Percentiles rank a stretch among this genome's conserved stretches.
Conservation (phyloP, 1,140 invertebrate genomes). For the Hirudo medicinalis region DNA sequence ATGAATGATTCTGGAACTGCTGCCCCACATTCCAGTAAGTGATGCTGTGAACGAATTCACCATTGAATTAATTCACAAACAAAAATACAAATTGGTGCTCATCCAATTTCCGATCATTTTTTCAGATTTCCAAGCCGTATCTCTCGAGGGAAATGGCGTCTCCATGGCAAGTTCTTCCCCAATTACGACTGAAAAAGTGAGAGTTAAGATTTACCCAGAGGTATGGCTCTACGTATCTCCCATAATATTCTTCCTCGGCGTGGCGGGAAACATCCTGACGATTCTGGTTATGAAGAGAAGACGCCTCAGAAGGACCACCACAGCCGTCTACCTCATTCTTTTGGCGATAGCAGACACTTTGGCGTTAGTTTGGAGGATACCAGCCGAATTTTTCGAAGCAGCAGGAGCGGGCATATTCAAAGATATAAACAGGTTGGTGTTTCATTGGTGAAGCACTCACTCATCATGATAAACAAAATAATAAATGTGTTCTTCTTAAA, state of each 20-base stretch:
- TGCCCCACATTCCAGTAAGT: too few species aligned
- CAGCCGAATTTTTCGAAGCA: background rate
- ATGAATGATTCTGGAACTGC: too few species aligned
- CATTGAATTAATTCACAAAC: too few species aligned
- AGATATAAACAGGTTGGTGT: background rate
- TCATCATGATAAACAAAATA: too few species aligned
- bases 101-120: too few species aligned
- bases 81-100: too few species aligned
- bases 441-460: background rate
- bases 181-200: too few species aligned
- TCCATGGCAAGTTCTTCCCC: too few species aligned
- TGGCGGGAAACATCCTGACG: background rate
- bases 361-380: conserved; percentile 19
- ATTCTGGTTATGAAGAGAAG: background rate
- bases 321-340: conserved; percentile 24
- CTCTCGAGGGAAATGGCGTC: too few species aligned
- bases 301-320: conserved; percentile 7
- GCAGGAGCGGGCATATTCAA: background rate
- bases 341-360: conserved; percentile 24
- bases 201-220: background rate
- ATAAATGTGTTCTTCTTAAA: background rate
- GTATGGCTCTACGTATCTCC: conserved; percentile 6
- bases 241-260: background rate
- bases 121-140: too few species aligned
- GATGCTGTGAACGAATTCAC: too few species aligned